Base-by-base conservation (phyloP, 2,113 vertebrate genomes). In the Amblyopsis rosae region DNA sequence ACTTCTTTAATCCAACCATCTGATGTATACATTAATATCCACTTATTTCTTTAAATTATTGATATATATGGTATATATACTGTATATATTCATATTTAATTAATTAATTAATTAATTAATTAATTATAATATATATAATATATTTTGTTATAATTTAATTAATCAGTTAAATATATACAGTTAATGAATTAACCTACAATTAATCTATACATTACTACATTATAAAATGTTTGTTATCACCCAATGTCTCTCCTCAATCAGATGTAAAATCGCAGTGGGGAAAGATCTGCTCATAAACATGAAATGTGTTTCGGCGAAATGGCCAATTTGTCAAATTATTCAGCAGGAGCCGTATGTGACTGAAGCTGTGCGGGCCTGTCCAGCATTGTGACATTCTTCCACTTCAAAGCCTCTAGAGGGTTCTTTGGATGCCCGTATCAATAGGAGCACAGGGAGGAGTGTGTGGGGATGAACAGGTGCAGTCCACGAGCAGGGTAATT, bases 381-480 rank as follows among this genome's bases (percentile, higher is more conserved):
- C 77, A 59, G 73, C 84, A 87, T 86, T 84, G 63, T 88, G 77
- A 90, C 86, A 91, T 92, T 92, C 90, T 92, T 92, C 69, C 70
- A 87, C 90, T 91, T 90, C 84, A 90, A 87, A 90, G 82, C 75
- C 80, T 79, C 87, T 74, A 75, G 84, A 85, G 87, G 75, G 67
- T 72, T 82, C 70, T 79, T 56, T 86, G 84, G 78, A 90, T 85
- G 87, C 84, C 86, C 83, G 88, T 90, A 3, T 91, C 88, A 92
- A 91, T 89, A 59, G 86, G 66, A 77, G 67, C 69, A 0, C 48
- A 72, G 73, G 82, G 76, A 83, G 76, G 85, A 78, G 86, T 59
- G 50, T 2, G 3, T 6, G 16, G 70, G 77, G 82, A 68, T 9
- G 75, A 91, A 92, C 93, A 93, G 93, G 92, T 94, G 93, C 92